Conservation (phyloP, 2,113 vertebrate species). For the Rhinolophus ferrumequinum region DNA sequence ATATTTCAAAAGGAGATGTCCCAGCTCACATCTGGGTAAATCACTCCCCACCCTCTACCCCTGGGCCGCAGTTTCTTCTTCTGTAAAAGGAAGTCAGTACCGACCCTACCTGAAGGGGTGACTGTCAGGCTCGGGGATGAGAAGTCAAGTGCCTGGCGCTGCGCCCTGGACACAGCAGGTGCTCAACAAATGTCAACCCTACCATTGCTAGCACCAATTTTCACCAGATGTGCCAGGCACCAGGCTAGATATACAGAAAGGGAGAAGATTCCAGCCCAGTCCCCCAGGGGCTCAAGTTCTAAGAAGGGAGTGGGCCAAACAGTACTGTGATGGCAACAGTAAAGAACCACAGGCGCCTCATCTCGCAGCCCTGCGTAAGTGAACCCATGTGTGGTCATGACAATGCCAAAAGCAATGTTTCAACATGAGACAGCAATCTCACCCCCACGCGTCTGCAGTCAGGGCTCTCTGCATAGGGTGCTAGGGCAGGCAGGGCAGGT, state of each 20-base stretch:
- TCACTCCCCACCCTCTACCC: not conserved
- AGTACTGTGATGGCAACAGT: not conserved
- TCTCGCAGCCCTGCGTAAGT: not conserved
- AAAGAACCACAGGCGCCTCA: not conserved
- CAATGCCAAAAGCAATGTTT: rapidly evolving
- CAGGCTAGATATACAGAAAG: not conserved
- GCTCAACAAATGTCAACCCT: not conserved
- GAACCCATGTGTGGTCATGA: rapidly evolving
- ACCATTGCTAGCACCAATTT: not conserved
- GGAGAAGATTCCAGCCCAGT: not conserved
- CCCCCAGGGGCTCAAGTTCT: not conserved
- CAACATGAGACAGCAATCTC: not conserved
- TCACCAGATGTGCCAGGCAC: not conserved
- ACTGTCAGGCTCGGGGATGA: not conserved
- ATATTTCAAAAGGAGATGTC: not conserved
- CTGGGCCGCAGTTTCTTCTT: not conserved
- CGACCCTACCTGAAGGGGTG: not conserved
- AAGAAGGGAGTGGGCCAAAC: not conserved
- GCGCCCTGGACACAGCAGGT: not conserved
- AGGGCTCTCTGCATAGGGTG: not conserved
- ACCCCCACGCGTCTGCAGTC: rapidly evolving
- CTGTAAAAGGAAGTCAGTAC: not conserved
- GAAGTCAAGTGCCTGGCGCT: not conserved
- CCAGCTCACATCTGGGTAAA: not conserved
- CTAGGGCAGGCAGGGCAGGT: not conserved